Percentiles rank a stretch among this genome's conserved stretches.
These are phyloP conservation scores for Agriopis leucophaearia DNA, from an alignment of 2,888 invertebrate genomes.

Conservation along the genomic window DNA sequence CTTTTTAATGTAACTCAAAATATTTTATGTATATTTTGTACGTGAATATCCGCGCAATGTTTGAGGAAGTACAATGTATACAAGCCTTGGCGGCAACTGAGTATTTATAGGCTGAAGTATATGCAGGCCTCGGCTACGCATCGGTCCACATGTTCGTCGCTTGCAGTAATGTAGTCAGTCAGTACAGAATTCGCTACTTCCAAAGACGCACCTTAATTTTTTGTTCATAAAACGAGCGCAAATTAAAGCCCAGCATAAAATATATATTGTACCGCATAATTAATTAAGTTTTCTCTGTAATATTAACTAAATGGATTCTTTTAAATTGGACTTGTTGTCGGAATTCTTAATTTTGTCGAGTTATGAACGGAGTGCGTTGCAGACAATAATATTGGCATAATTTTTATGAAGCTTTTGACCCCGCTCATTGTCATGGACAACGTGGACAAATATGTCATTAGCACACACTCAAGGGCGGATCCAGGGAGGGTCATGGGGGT, in stretches of 20 bases:
- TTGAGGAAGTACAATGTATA: too few species aligned
- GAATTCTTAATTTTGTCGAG: conserved; percentile 13
- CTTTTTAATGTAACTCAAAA: too few species aligned
- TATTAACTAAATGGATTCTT: conserved; percentile 18
- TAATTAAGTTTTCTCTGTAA: conserved; percentile 15
- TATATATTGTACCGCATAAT: conserved; percentile 22
- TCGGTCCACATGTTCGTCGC: too few species aligned
- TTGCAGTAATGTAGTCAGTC: too few species aligned
- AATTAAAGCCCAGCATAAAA: conserved; percentile 22
- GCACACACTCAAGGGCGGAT: too few species aligned
- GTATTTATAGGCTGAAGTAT: too few species aligned
- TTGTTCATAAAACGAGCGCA: conserved; percentile 10
- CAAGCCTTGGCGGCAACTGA: too few species aligned
- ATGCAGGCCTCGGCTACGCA: too few species aligned
- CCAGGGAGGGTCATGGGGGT: too few species aligned
- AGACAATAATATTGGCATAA: neutral
- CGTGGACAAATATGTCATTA: too few species aligned
- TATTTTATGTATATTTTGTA: too few species aligned
- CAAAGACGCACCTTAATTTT: conserved; percentile 6
- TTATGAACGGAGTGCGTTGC: neutral
- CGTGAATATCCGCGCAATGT: too few species aligned
- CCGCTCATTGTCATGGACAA: neutral
- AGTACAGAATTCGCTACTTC: neutral
- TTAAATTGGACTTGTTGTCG: conserved; percentile 17
- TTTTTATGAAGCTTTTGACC: neutral